Evolutionary conservation across 2,797 vertebrate species (phyloP).

Genomic region (Acanthiza pusilla): DNA sequence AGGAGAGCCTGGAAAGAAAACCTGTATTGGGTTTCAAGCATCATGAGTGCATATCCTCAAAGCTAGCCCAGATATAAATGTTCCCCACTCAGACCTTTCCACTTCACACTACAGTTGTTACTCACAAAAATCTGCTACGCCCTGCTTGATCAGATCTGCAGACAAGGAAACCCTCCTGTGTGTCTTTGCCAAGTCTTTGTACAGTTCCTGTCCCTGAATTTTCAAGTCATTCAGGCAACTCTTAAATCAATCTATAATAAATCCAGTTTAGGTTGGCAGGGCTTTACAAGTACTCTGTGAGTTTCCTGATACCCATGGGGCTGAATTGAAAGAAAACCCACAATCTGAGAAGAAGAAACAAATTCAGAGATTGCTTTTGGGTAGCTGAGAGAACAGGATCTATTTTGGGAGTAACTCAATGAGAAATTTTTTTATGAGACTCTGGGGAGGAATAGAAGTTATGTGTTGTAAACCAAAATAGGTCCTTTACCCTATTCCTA

Average conservation of each 20-base stretch:
- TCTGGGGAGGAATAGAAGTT: conserved; percentile 16
- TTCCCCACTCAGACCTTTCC: neutral
- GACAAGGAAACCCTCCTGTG: neutral
- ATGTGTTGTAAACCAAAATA: conserved; percentile 35
- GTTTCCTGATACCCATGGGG: neutral
- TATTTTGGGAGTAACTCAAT: conserved; percentile 46
- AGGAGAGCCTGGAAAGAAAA: neutral
- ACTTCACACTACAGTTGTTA: neutral
- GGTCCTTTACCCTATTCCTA: neutral
- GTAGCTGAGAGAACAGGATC: neutral
- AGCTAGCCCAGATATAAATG: neutral
- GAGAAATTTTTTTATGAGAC: conserved; percentile 45
- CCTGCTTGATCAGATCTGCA: neutral
- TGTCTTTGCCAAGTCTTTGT: neutral
- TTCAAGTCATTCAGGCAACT: conserved; percentile 2
- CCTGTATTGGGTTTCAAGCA: neutral
- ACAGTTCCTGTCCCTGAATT: neutral
- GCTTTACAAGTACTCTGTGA: neutral
- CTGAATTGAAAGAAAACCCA: conserved; percentile 13
- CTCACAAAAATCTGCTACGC: neutral
- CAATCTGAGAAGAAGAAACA: neutral
- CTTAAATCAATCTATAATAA: conserved; percentile 18
- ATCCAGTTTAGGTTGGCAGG: conserved; percentile 18
- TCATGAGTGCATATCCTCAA: neutral
- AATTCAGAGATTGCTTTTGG: neutral